Percentiles rank a stretch among this genome's conserved stretches.
Conservation (phyloP, 92 coral and sea anemone genomes). For the Heliopora coerulea region DNA sequence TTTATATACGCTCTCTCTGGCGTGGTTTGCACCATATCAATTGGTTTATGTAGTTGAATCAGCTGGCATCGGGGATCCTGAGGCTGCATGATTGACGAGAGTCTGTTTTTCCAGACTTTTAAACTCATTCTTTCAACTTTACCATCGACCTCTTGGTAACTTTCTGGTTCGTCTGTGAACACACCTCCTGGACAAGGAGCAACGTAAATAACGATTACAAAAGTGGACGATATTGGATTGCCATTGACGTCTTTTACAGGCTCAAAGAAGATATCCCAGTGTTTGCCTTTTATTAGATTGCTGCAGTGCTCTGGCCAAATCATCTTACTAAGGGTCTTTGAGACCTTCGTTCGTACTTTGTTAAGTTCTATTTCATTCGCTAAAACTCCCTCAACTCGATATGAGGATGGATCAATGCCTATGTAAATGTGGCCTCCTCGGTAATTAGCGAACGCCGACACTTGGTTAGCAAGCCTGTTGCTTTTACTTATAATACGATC, state of each 20-base stretch:
- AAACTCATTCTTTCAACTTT: constrained; percentile 20
- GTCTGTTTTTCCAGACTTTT: constrained; percentile 4
- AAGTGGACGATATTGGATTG: constrained; percentile 16
- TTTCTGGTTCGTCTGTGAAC: constrained; percentile 35
- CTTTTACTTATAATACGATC: constrained; percentile 51
- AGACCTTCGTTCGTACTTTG: neutral
- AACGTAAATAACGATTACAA: constrained; percentile 26
- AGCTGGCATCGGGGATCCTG: neutral
- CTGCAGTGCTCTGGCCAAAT: neutral
- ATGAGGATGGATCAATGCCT: constrained; percentile 47
- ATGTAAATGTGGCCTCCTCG: constrained; percentile 52
- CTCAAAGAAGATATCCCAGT: constrained; percentile 38
- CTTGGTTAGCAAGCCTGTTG: constrained; percentile 37
- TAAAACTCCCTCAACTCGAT: constrained; percentile 32
- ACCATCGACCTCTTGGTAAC: constrained; percentile 5
- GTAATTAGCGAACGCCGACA: constrained; percentile 53
- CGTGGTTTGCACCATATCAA: neutral
- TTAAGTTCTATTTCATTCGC: constrained; percentile 9
- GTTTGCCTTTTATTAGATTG: constrained; percentile 6
- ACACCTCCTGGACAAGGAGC: constrained; percentile 48
- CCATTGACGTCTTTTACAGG: constrained; percentile 17
- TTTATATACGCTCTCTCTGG: neutral
- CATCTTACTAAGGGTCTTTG: neutral
- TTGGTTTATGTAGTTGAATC: neutral
- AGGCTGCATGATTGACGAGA: neutral